Evolutionary conservation across 2,888 invertebrate genomes (phyloP).

Genomic region (Syrista parreyssii): DNA sequence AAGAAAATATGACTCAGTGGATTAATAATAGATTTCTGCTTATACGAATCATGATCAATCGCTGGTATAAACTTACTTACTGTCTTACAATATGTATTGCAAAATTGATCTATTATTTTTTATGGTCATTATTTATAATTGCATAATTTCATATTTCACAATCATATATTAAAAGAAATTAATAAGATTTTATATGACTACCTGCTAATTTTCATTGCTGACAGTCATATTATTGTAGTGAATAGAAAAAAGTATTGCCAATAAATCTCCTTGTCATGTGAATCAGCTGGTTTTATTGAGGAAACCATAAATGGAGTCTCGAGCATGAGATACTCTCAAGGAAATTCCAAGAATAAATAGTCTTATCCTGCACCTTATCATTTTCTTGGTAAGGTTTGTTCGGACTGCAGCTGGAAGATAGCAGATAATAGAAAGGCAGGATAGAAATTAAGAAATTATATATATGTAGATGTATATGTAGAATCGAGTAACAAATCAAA

Average conservation of each 20-base stretch:
- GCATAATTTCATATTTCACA: not conserved
- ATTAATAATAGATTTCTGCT: slow-evolving; percentile 46
- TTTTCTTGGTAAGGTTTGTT: not conserved
- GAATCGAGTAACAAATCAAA: not conserved
- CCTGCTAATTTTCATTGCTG: not conserved
- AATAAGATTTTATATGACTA: not conserved
- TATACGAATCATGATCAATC: not conserved
- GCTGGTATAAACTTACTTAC: not conserved
- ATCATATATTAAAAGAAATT: not conserved
- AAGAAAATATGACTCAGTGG: slow-evolving; percentile 50
- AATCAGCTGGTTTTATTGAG: not conserved
- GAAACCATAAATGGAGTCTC: not conserved
- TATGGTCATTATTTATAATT: not conserved
- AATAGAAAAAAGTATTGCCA: not conserved
- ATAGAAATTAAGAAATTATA: not conserved
- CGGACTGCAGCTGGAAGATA: not conserved
- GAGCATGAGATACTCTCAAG: not conserved
- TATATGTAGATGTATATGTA: too few relatives aligned
- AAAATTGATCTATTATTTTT: not conserved
- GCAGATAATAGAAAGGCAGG: not conserved
- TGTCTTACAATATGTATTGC: not conserved
- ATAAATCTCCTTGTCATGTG: not conserved
- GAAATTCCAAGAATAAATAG: not conserved
- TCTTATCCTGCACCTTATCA: not conserved
- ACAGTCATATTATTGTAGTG: not conserved